A percentile compares a stretch with the other conserved stretches of the same genome.
These are phyloP conservation scores for Bucco capensis DNA, from an alignment of 2,113 vertebrate species.

Conservation along the genomic window DNA sequence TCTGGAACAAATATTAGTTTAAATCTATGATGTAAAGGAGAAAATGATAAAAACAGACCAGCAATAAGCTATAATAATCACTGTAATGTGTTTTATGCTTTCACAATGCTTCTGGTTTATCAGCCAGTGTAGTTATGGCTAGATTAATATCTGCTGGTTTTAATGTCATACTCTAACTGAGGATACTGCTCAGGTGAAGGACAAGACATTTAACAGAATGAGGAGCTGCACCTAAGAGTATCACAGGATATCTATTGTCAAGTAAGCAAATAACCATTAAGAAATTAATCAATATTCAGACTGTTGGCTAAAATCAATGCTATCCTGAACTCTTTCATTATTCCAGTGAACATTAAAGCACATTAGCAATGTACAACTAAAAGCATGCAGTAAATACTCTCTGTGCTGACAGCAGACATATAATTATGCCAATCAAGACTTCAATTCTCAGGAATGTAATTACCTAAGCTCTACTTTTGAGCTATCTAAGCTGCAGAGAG, in stretches of 20 bases:
- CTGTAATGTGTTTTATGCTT: background rate
- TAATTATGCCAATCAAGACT: background rate
- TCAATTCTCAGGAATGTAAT: background rate
- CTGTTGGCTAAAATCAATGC: background rate
- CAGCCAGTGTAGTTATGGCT: background rate
- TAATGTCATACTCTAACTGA: background rate
- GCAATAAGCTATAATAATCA: background rate
- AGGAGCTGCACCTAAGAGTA: background rate
- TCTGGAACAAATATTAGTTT: slow-evolving; percentile 12
- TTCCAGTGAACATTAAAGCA: background rate
- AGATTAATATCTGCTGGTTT: background rate
- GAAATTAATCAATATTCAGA: background rate
- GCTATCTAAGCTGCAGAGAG: background rate
- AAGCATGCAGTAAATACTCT: background rate
- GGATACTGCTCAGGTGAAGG: background rate
- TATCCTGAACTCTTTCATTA: background rate
- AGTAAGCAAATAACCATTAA: background rate
- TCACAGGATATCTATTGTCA: background rate
- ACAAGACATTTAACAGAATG: background rate
- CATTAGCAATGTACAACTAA: background rate
- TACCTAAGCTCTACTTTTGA: background rate
- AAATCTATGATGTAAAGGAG: background rate
- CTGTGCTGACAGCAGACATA: background rate
- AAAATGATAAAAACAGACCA: background rate
- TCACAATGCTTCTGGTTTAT: background rate